Base-by-base conservation (phyloP, 2,113 vertebrate species). In the Caretta caretta region DNA sequence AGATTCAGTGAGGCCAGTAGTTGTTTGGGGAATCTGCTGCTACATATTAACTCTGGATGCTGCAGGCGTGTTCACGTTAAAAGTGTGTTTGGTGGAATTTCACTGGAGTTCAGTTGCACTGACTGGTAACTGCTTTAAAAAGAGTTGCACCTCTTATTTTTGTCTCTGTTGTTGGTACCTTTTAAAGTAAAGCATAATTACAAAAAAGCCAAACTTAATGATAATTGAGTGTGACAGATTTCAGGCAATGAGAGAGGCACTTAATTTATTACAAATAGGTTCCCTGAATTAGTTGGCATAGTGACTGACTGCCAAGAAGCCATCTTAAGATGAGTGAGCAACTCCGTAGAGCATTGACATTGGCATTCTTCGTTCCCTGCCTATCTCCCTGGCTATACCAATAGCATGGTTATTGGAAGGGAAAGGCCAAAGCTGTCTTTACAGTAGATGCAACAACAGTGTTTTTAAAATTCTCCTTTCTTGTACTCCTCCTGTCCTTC, bases 401-500 rank as follows among this genome's bases (percentile, higher is more conserved):
- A 80, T 80, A 76, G 14, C 54, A 56, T 69, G 84, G 22, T 49
- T 48, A 9, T 2, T 57, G 57, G 72, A 65, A 94, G 42, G 22
- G 42, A 94, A 76, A 86, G 50, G 54, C 53, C 48, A 35, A 57
- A 5, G 29, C 62, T 59, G 49, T 24, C 3, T 76, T 76, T 92
- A 80, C 10, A 75, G 57, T 20, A 20, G 53, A 35, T 29, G 48
- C 38, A 57, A 42, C 72, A 53, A 54, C 31, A 53, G 35, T 49
- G 3, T 29, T 24, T 87, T 80, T 25, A 59, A 46, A 72, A 38
- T 72, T 38, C 65, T n/a, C 29, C 16, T 83, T 25, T n/a, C 14
- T 16, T 0, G 1, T 0, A 29, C 75, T 84, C 56, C 46, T 81
- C 83, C 0, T 10, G 1, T 5, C 46, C 2, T 92, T 19, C 83